Evolutionary conservation across 2,888 invertebrate genomes (phyloP).

Genomic region (Dioctria linearis): DNA sequence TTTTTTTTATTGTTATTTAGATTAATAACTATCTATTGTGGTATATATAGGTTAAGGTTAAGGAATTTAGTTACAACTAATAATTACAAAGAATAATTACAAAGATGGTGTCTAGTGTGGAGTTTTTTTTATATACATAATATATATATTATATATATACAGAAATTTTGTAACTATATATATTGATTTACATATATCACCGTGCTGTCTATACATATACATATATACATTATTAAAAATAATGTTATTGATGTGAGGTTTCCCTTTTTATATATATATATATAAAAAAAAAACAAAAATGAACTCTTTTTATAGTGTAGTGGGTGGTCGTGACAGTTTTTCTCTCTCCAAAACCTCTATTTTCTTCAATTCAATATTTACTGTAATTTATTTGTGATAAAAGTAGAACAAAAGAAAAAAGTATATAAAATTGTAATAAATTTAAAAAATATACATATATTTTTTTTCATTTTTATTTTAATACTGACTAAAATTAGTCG

Average conservation of each 20-base stretch:
- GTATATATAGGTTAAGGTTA: slow-evolving; percentile 23
- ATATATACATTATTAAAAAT: too few species aligned
- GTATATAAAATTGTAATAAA: slow-evolving; percentile 21
- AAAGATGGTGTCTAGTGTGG: slow-evolving; percentile 31
- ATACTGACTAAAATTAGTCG: too few species aligned
- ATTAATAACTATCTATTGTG: neutral
- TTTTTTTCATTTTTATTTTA: too few species aligned
- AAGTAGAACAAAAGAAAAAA: slow-evolving; percentile 41
- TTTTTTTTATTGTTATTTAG: slow-evolving; percentile 25
- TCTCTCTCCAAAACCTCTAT: neutral
- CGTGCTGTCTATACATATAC: too few species aligned
- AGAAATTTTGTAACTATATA: too few species aligned
- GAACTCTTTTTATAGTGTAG: slow-evolving; percentile 3
- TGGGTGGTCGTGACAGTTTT: slow-evolving; percentile 20
- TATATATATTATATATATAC: too few species aligned
- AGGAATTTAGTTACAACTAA: slow-evolving; percentile 1
- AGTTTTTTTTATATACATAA: slow-evolving; percentile 1
- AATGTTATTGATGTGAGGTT: slow-evolving; percentile 13
- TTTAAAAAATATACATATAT: neutral
- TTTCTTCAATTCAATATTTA: slow-evolving; percentile 34
- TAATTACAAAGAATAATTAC: neutral
- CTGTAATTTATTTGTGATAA: slow-evolving; percentile 51
- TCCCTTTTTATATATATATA: slow-evolving; percentile 20
- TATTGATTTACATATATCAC: too few species aligned
- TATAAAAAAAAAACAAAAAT: neutral